Base-by-base conservation (phyloP, 2,888 invertebrate species). In the Chrysopilus asiliformis region DNA sequence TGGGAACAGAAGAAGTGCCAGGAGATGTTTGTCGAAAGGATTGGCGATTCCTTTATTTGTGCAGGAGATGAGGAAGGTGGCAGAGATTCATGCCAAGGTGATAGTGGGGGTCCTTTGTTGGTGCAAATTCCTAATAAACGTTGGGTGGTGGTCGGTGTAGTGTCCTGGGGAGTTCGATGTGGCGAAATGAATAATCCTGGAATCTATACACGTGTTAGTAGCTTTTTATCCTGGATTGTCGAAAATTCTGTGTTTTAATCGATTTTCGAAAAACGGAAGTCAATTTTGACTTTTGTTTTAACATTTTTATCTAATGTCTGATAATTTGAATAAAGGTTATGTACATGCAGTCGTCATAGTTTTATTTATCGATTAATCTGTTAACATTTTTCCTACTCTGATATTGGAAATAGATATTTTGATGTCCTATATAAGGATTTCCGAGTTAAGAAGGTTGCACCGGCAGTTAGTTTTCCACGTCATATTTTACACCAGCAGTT, bases 81-180 rank as follows among this genome's bases (percentile, higher is more conserved):
- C 1, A 76, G 76, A 41, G 89, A 89, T 54, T 77, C 85, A 10
- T 89, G 87, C 51, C 79, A 84, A 72, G 89, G 62, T 3, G 62
- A 63, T 38, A 60, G 60, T 36, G 62, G 62, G 9, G 89, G 89
- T 1, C 87, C 89, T 0, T 59, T 89, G 22, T 68, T 86, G 60
- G 69, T 77, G 49, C 80, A 80, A 55, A 63, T 82, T 52, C 64
- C 72, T 2, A 79, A 79, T 52, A 76, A 76, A 0, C 72, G 81
- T 31, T 87, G 86, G 86, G 70, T 79, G 0, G 68, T 71, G 18
- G 68, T 84, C 29, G 89, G 87, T 2, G 68, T 90, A 37, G 87
- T 89, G 1, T 86, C 86, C 1, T 87, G 85, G 84, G 87, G 87
- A 10, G 68, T 83, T 24, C 71, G 78, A 3, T 90, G 89, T 53